Conservation (phyloP, 2,113 vertebrate genomes). For the Hemicordylus capensis region DNA sequence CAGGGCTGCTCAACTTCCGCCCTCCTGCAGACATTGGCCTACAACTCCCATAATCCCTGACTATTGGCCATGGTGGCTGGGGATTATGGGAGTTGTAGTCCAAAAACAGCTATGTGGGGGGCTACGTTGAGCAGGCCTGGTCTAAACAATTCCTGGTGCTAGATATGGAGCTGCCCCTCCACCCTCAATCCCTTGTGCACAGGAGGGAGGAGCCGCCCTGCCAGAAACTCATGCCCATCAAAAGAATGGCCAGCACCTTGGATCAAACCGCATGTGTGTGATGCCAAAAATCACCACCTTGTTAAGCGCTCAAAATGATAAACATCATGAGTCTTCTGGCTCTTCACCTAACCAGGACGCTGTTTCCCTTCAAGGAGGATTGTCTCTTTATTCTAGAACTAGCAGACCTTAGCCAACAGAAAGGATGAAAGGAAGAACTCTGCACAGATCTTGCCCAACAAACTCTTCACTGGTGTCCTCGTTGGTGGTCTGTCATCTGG, state of each 20-base stretch:
- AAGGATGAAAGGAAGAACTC: slow-evolving; percentile 22
- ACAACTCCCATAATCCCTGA: too few relatives aligned
- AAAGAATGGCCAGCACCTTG: neutral
- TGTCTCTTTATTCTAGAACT: neutral
- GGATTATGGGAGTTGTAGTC: too few relatives aligned
- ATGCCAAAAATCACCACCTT: neutral
- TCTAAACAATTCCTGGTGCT: neutral
- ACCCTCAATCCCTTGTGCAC: neutral
- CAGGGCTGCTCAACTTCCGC: too few relatives aligned
- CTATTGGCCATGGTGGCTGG: too few relatives aligned
- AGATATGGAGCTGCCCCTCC: neutral
- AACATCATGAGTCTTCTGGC: slow-evolving; percentile 9
- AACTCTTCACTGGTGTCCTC: slow-evolving; percentile 47
- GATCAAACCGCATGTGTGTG: neutral
- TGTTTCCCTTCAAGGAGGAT: slow-evolving; percentile 22
- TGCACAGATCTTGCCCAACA: slow-evolving; percentile 34
- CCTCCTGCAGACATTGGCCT: too few relatives aligned
- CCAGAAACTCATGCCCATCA: neutral
- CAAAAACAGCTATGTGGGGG: too few relatives aligned
- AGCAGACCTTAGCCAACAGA: neutral
- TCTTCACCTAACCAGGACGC: neutral
- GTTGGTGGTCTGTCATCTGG: slow-evolving; percentile 67
- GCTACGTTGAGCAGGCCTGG: too few relatives aligned
- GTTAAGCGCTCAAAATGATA: slow-evolving; percentile 19
- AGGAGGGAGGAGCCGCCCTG: neutral